Base-by-base conservation (phyloP, 2,888 invertebrate species). In the Cheilosia vulpina region DNA sequence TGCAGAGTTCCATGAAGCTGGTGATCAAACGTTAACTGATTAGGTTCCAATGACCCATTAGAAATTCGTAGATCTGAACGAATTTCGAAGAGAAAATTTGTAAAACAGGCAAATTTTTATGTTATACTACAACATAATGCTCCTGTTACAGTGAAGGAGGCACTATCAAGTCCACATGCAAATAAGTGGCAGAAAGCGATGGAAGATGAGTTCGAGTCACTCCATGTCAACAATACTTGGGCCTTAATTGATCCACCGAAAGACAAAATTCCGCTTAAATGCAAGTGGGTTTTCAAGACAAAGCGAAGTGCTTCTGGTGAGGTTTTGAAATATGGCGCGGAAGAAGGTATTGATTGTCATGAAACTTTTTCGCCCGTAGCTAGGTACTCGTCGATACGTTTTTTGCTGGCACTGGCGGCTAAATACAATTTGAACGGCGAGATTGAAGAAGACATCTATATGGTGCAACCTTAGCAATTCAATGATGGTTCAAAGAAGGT, bases 131-230 rank as follows among this genome's bases (percentile, higher is more conserved):
- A 19, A 2, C 21, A n/a, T 13, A n/a, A 34, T n/a, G 87, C 87
- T 58, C 87, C 87, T 7, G 15, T 47, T 52, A 75, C 79, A 27
- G 85, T 83, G 57, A 27, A 80, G 21, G 87, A 87, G 15, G 88
- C 87, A 11, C n/a, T 88, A 24, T 57, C 65, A 13, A 65, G 76
- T 0, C 2, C 50, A 11, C 34, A 88, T 17, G 41, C 79, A 9
- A n/a, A 81, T 27, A 6, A 82, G 7, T 88, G 88, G 88, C 80
- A 79, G 17, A 24, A 77, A 27, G 88, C 87, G 4, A 88, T 88
- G 75, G 38, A 88, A n/a, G 83, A 87, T 0, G 82, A 88, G 24
- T 34, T 60, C 4, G n/a, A 31, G 3, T 77, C 68, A 2, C 38
- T 77, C 13, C 47, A 68, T 45, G 31, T 21, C 7, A 68, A 77